Evolutionary conservation across 2,797 vertebrate species (phyloP), one percentile per base, ranked within the genome.

Genomic region (Gymnothorax javanicus): DNA sequence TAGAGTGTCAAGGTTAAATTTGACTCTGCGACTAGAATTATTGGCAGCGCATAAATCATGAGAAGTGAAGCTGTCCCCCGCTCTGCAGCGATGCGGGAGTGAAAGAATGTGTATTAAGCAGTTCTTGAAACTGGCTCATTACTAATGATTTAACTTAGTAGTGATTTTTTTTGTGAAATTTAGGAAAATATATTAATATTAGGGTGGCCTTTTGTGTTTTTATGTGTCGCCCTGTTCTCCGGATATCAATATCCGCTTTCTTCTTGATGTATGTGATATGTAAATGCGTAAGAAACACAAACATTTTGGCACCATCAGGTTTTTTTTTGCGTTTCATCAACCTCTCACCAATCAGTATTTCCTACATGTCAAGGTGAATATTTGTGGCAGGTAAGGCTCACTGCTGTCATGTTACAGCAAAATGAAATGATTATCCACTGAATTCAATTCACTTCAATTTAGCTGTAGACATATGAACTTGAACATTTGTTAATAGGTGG

Each of bases 11-110:
- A 77, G 73, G 73, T 77, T 77, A 77, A 33, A 50, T 33, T 43
- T 50, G 73, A 77, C 73, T 77, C 73, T 50, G 73, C 13, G 73
- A 77, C 73, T 77, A 27, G 73, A 77, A 77, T 77, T 27, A 50
- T 43, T 1, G 73, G 33, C 43, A 52, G 73, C 3, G 13, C 73
- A 20, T 77, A 2, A 43, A 43, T 75, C 33, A 75, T 33, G 71
- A 27, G 23, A 69, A 25, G 8, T 69, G 23, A 7, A 73, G 11
- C 69, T 73, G 69, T 73, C 15, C 7, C 25, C 25, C 27, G 27
- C 69, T 73, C 69, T 73, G 69, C 69, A 27, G n/a, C 69, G 11
- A 17, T 27, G 25, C n/a, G 33, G 69, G 25, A 12, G 25, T 25
- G 69, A 73, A 33, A 11, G 69, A 23, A 25, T 73, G 8, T 4